Evolutionary conservation across 2,888 invertebrate species (phyloP).

Genomic region (Apodemia zela): DNA sequence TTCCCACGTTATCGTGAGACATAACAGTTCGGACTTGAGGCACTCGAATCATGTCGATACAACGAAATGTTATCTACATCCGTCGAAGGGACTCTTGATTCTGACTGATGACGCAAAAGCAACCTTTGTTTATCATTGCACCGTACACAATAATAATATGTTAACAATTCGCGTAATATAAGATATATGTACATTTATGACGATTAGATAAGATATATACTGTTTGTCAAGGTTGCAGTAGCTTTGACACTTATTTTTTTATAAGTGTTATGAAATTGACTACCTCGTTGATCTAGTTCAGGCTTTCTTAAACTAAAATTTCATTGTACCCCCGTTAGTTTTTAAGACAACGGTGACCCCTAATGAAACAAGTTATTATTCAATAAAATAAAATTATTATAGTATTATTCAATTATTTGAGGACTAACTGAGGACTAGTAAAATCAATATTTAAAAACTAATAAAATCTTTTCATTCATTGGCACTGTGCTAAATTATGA

Average conservation of each 20-base stretch:
- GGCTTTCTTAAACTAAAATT: too few species aligned
- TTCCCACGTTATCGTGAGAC: conserved; percentile 40
- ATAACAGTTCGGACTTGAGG: conserved; percentile 30
- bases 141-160: background rate
- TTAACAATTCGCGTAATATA: background rate
- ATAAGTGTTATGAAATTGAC: background rate
- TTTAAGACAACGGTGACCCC: too few species aligned
- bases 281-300: too few species aligned
- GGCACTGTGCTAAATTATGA: too few species aligned
- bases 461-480: too few species aligned
- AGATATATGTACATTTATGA: conserved; percentile 3
- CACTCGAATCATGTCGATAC: conserved; percentile 56
- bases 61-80: conserved; percentile 68
- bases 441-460: too few species aligned
- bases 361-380: too few species aligned
- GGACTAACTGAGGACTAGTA: too few species aligned
- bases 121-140: conserved; percentile 4
- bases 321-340: too few species aligned
- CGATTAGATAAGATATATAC: conserved; percentile 31
- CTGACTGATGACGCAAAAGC: conserved; percentile 32
- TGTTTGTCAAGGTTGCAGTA: conserved; percentile 24
- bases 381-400: too few species aligned
- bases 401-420: too few species aligned
- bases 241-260: background rate
- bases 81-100: conserved; percentile 44